phyloP scores from a whole-genome alignment of 1,140 invertebrate species.

The Pogonomyrmex barbatus region DNA sequence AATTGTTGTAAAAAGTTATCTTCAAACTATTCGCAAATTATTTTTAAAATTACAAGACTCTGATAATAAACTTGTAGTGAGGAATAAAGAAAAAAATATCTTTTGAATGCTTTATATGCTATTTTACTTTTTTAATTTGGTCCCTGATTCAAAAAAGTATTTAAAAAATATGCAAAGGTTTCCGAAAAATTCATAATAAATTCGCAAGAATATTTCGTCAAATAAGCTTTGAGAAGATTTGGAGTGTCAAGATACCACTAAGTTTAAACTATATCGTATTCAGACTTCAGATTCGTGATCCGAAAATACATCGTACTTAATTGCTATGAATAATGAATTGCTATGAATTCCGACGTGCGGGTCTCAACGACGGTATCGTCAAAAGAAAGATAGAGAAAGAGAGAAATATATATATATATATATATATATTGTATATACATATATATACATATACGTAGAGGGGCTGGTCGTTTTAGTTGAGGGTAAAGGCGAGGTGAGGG shows the following conservation, averaged over 20 bases:
- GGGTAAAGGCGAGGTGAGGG: slow-evolving; percentile 66
- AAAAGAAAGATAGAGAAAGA: slow-evolving; percentile 34
- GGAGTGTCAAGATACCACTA: background rate
- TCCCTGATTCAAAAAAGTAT: background rate
- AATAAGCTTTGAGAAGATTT: background rate
- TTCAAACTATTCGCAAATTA: background rate
- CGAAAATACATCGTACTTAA: slow-evolving; percentile 71
- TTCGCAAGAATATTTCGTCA: background rate
- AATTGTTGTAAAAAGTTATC: background rate
- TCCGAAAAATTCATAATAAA: too few relatives aligned
- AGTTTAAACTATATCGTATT: slow-evolving; percentile 15
- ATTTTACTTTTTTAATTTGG: background rate
- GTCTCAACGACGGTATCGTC: slow-evolving; percentile 10
- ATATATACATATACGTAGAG: slow-evolving; percentile 37
- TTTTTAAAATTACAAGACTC: background rate
- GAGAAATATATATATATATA: slow-evolving; percentile 14
- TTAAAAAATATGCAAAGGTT: background rate
- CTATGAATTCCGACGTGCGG: slow-evolving; percentile 77
- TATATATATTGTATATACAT: background rate
- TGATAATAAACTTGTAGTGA: background rate
- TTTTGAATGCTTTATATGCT: background rate
- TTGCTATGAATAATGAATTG: slow-evolving; percentile 83
- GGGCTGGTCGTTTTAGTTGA: slow-evolving; percentile 70
- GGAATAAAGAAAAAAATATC: background rate
- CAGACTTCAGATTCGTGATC: background rate